phyloP scores from a whole-genome alignment of 2,113 vertebrate species.

The Scomber japonicus region DNA sequence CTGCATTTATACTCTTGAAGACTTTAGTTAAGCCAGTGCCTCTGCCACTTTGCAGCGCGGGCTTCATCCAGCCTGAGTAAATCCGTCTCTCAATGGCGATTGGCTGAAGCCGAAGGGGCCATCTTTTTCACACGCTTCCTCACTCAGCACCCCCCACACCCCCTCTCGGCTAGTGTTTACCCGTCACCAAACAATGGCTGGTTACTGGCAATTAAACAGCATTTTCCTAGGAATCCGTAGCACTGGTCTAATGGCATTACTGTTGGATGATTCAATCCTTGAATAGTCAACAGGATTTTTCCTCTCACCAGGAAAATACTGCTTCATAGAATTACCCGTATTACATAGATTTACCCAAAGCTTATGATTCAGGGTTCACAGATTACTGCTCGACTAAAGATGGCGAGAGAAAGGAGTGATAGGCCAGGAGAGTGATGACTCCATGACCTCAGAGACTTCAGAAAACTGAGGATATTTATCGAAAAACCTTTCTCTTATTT shows the following conservation, averaged over 20 bases:
- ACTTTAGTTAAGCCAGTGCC: slow-evolving; percentile 95
- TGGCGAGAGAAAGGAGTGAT: slow-evolving; percentile 68
- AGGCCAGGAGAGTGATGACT: slow-evolving; percentile 58
- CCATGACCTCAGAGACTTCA: slow-evolving; percentile 31
- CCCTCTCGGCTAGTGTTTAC: slow-evolving; percentile 78
- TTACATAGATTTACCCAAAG: slow-evolving; percentile 86
- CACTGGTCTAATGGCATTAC: slow-evolving; percentile 86
- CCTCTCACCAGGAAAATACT: slow-evolving; percentile 84
- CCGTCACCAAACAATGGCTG: slow-evolving; percentile 84
- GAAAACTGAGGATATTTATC: not conserved
- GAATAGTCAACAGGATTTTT: slow-evolving; percentile 87
- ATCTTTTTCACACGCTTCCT: slow-evolving; percentile 81
- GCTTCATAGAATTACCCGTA: slow-evolving; percentile 85
- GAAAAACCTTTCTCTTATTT: slow-evolving; percentile 22
- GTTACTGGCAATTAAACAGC: slow-evolving; percentile 86
- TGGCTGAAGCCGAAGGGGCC: slow-evolving; percentile 75
- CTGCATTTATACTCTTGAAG: slow-evolving; percentile 93
- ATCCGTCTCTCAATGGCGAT: slow-evolving; percentile 75
- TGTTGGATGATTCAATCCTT: slow-evolving; percentile 83
- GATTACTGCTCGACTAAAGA: slow-evolving; percentile 82
- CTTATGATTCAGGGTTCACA: slow-evolving; percentile 86
- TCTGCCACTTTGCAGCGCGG: slow-evolving; percentile 86
- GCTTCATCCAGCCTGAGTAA: slow-evolving; percentile 70
- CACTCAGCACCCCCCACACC: slow-evolving; percentile 37
- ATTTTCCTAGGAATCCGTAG: slow-evolving; percentile 82